Conservation (phyloP, 2,797 vertebrate genomes). For the Cynodonichthys magdalenae region DNA sequence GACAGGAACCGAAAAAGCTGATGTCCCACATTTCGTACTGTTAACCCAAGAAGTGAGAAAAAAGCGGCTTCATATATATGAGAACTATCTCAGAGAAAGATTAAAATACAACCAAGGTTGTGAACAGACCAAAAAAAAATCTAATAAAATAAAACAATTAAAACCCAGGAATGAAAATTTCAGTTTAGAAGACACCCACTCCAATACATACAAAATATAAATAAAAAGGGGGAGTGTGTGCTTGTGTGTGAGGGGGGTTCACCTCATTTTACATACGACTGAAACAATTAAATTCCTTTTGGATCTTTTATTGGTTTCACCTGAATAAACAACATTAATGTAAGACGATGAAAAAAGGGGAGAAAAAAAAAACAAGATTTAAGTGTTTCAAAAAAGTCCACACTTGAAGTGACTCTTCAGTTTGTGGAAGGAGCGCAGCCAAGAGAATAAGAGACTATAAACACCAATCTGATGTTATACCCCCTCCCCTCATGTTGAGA, state of each 20-base stretch:
- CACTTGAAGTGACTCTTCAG: slow-evolving; percentile 8
- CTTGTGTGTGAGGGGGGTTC: no score
- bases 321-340: slow-evolving; percentile 13
- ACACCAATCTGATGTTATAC: slow-evolving; percentile 28
- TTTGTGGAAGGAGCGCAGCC: slow-evolving; percentile 18
- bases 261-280: neutral
- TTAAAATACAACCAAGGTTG: neutral
- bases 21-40: slow-evolving; percentile 43
- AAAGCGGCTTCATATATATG: neutral
- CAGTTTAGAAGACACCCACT: slow-evolving; percentile 7
- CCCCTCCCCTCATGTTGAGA: slow-evolving; percentile 34
- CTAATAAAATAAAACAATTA: neutral
- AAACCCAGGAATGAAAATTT: neutral
- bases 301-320: slow-evolving; percentile 26
- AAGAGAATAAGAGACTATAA: slow-evolving; percentile 25
- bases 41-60: slow-evolving; percentile 32
- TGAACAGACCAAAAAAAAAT: slow-evolving; percentile 2
- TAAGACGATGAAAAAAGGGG: slow-evolving; percentile 5
- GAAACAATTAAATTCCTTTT: slow-evolving; percentile 14
- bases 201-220: slow-evolving; percentile 21
- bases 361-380: slow-evolving; percentile 14
- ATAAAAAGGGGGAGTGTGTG: neutral
- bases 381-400: slow-evolving; percentile 27
- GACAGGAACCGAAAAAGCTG: slow-evolving; percentile 46
- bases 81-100: slow-evolving; percentile 14